A percentile compares a stretch with the other conserved stretches of the same genome.
These are phyloP conservation scores for Villa cingulata DNA, from an alignment of 2,888 invertebrate genomes.

Conservation along the genomic window DNA sequence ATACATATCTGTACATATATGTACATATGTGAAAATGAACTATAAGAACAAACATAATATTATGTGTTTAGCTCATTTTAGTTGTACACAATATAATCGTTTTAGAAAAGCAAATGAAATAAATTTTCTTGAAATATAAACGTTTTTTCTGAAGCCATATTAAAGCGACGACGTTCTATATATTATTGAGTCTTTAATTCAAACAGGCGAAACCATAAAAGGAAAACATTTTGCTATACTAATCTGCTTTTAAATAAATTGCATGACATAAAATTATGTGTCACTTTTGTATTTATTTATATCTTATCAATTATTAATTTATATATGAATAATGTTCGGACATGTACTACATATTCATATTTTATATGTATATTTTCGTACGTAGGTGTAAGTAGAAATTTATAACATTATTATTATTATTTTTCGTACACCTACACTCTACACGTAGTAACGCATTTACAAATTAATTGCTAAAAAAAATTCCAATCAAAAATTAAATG, in stretches of 20 bases:
- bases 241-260: slow-evolving; percentile 21
- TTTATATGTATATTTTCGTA: no score
- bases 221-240: slow-evolving; percentile 11
- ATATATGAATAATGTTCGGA: no score
- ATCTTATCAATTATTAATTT: background rate
- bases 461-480: no score
- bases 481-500: no score
- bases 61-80: background rate
- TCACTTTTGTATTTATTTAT: slow-evolving; percentile 16
- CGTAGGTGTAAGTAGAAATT: no score
- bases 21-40: no score
- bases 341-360: no score
- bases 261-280: slow-evolving; percentile 21
- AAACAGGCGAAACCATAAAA: slow-evolving; percentile 6
- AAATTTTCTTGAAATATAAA: slow-evolving; percentile 7
- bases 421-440: no score
- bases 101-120: slow-evolving; percentile 2
- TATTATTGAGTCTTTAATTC: slow-evolving; percentile 5
- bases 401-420: no score
- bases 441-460: no score
- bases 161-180: slow-evolving; percentile 12
- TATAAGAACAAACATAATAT: no score
- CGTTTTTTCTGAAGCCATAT: slow-evolving; percentile 13
- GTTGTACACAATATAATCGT: slow-evolving; percentile 2
- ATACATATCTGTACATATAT: no score